Percentiles rank a stretch among this genome's conserved stretches.
Conservation (phyloP, 2,113 vertebrate species). For the Hylia prasina region DNA sequence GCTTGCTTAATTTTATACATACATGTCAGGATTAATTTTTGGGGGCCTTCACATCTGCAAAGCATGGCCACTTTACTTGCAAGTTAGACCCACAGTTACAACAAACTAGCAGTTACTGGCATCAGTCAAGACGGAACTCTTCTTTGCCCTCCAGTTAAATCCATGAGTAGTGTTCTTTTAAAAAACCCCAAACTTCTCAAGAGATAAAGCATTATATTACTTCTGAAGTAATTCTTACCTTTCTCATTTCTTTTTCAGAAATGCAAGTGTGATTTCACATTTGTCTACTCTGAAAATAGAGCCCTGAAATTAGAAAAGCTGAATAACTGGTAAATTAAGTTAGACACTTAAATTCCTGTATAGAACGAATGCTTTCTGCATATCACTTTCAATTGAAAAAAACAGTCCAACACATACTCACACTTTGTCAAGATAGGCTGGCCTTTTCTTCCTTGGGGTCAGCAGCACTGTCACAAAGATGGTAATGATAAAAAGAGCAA, state of each 20-base stretch:
- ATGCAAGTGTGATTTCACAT: not conserved
- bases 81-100: not conserved
- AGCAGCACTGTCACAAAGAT: constrained; percentile 88
- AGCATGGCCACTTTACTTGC: not conserved
- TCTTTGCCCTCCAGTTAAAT: not conserved
- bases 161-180: accelerated
- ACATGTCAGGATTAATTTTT: not conserved
- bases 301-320: not conserved
- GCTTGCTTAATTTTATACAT: not conserved
- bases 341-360: not conserved
- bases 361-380: not conserved
- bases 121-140: not conserved
- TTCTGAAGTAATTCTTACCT: not conserved
- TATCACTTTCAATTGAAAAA: not conserved
- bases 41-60: not conserved
- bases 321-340: not conserved
- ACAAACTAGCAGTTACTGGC: not conserved
- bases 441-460: constrained; percentile 79
- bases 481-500: constrained; percentile 90
- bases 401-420: constrained; percentile 55
- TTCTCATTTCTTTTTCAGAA: not conserved
- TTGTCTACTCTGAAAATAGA: not conserved
- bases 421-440: constrained; percentile 78
- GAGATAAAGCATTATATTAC: not conserved
- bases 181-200: not conserved